Evolutionary conservation across 2,888 invertebrate species (phyloP), one percentile per base, ranked within the genome.

Genomic region (Halictus ligatus): DNA sequence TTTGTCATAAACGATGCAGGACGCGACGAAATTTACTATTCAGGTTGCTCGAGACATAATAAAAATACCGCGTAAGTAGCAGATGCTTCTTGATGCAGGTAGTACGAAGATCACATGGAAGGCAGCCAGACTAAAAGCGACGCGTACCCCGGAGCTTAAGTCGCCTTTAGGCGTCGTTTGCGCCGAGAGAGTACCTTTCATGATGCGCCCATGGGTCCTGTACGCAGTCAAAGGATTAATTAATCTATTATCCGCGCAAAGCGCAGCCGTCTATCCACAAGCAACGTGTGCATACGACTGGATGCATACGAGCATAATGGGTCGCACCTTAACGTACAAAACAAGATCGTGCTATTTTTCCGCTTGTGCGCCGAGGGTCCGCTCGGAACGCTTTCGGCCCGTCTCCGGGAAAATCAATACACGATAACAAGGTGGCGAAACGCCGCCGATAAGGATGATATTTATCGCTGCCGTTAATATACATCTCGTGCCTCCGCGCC

Each of bases 371-470:
- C 74, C 74, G 43, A n/a, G 25, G 67, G 21, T 8, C 54, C 10
- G 54, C 54, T 54, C 54, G n/a, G 54, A n/a, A 54, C n/a, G n/a
- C 54, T 54, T n/a, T 64, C 71, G 29, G 29, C 7, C 40, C 50
- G 15, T 18, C 50, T 71, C 25, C 46, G 54, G 43, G 82, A 90
- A 91, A 90, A 92, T 92, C 92, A 81, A 92, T 92, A 91, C 88
- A 83, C 89, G 86, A 89, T 89, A 92, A 91, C 90, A 89, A 92
- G 92, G 91, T 90, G 92, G 86, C 82, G 91, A 92, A 91, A 91
- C 85, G 82, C 82, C 78, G 74, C 85, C 83, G 92, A 92, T 92
- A 92, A 92, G 83, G 87, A 76, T 60, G 81, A 91, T 92, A 90
- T 92, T 92, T 92, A 91, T 86, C 86, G 84, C 82, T 35, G 71